Conservation (phyloP, 2,888 invertebrate genomes). For the Stomorhina lunata region DNA sequence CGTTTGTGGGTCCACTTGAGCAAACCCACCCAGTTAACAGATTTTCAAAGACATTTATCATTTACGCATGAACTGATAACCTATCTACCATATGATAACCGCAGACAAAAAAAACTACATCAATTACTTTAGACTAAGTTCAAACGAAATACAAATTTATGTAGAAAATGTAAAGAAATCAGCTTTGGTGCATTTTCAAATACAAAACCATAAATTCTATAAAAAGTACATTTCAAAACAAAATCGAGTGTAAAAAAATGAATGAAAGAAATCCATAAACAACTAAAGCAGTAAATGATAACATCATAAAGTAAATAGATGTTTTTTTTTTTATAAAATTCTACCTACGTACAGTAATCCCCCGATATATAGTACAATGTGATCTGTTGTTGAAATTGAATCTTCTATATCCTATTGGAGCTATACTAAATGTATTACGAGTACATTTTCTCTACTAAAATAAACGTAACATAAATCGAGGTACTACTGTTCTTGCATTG, state of each 20-base stretch:
- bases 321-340: too few relatives aligned
- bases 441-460: too few relatives aligned
- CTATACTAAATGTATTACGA: too few relatives aligned
- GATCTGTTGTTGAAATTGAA: too few relatives aligned
- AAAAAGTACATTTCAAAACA: constrained; percentile 16
- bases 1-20: neutral
- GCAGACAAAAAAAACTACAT: constrained; percentile 28
- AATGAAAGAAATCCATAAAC: neutral
- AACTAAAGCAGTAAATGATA: constrained; percentile 12
- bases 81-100: constrained; percentile 52
- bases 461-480: too few relatives aligned
- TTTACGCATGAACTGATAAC: constrained; percentile 65
- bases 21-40: constrained; percentile 48
- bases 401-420: too few relatives aligned
- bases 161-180: neutral
- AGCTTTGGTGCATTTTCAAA: constrained; percentile 19
- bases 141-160: neutral
- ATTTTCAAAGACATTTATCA: constrained; percentile 62
- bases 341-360: too few relatives aligned
- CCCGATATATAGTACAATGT: too few relatives aligned
- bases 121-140: neutral
- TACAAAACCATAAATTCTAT: constrained; percentile 1
- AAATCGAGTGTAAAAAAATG: constrained; percentile 9
- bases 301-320: constrained; percentile 4
- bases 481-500: neutral